Evolutionary conservation across 2,888 invertebrate genomes (phyloP).

Genomic region (Acrobasis suavella): DNA sequence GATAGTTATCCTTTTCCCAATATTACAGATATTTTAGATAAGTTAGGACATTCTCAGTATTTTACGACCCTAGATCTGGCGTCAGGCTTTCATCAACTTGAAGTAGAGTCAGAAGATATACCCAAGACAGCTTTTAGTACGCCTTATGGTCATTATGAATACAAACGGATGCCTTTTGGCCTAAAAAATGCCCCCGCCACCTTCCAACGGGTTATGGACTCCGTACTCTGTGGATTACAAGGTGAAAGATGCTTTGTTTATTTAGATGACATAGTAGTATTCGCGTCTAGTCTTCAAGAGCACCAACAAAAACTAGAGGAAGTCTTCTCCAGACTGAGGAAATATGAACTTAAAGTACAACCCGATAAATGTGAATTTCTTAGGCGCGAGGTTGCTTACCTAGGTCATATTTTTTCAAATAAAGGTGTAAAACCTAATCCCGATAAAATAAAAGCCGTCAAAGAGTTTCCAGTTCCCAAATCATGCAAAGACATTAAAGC

Average conservation of each 20-base stretch:
- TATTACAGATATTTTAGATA: constrained; percentile 13
- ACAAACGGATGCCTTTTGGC: constrained; percentile 24
- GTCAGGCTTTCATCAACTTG: constrained; percentile 23
- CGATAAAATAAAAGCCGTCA: constrained; percentile 17
- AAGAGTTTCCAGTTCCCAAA: constrained; percentile 42
- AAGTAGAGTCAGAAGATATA: constrained; percentile 24
- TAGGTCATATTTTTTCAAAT: constrained; percentile 51
- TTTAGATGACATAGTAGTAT: constrained; percentile 24
- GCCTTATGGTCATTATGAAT: constrained; percentile 25
- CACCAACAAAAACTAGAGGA: constrained; percentile 40
- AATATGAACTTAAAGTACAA: constrained; percentile 40
- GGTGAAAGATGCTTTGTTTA: constrained; percentile 22
- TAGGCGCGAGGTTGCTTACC: constrained; percentile 46
- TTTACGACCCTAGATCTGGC: constrained; percentile 31
- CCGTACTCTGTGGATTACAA: constrained; percentile 17
- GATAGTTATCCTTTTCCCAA: constrained; percentile 32
- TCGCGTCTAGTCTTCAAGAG: constrained; percentile 39
- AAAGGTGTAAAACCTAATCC: constrained; percentile 50
- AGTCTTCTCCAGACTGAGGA: constrained; percentile 40
- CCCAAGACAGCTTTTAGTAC: constrained; percentile 27
- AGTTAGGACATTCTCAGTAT: constrained; percentile 33
- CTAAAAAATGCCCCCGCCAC: constrained; percentile 18
- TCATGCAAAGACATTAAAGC: constrained; percentile 37
- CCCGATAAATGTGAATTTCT: constrained; percentile 51
- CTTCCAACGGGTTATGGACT: constrained; percentile 26